Base-by-base conservation (phyloP, 2,888 invertebrate species). In the Idaea dimidiata region DNA sequence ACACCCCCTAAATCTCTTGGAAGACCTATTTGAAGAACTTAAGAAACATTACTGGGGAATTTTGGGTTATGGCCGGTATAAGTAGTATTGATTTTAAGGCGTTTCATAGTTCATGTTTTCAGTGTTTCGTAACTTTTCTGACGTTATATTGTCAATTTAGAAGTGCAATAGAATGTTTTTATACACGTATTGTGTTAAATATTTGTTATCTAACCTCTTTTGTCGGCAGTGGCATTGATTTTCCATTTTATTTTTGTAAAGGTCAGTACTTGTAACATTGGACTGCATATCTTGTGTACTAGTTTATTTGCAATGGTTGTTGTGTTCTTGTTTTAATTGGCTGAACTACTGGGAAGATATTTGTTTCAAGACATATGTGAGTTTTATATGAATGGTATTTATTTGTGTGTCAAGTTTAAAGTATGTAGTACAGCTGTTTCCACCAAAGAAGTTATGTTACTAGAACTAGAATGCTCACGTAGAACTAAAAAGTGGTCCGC, bases 181-280 rank as follows among this genome's bases (percentile, higher is more conserved):
- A 62, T 71, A 67, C 59, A 62, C 32, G 17, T 32, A 68, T 67
- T 65, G 70, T 69, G 66, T 62, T 63, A 70, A 69, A 73, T 65
- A 56, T 62, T 57, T 61, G 62, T 78, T 78, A 81, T 66, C 73
- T 82, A 81, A 81, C 82, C 79, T 80, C 72, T 59, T 64, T 66
- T 69, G 61, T 57, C 66, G 76, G 70, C 78, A 78, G 58, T 82
- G 81, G 73, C 83, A 82, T 79, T 82, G 81, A 83, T 80, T 79
- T 76, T 78, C 66, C 57, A 66, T 64, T 43, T 7, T 72, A 69
- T 71, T 70, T 67, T 58, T 18, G 66, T 63, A 65, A 7, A 43
- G 66, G 71, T 62, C 69, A 72, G 73, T 72, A 10, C 18, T 18
- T 18, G n/a, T n/a, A 10, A 17, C 74, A 71, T 66, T 60, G 60